phyloP scores from a whole-genome alignment of 2,113 vertebrate genomes.

The Odocoileus hemionus region DNA sequence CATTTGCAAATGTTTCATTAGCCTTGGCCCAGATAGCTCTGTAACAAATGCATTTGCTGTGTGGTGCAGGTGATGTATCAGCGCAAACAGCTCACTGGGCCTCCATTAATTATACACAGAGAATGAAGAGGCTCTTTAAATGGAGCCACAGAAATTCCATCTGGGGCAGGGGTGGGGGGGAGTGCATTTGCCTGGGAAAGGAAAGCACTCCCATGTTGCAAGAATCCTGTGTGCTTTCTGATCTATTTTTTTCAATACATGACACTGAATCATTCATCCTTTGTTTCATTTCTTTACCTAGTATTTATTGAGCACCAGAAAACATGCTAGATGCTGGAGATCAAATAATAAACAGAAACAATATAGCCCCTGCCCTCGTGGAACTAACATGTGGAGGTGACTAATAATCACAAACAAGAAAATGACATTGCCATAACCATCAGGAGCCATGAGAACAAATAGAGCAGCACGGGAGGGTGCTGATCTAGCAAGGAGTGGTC shows the following conservation, averaged over 20 bases:
- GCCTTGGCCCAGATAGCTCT: conserved; percentile 47
- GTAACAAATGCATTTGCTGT: conserved; percentile 36
- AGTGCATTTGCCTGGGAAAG: background rate
- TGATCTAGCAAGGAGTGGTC: background rate
- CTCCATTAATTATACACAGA: conserved; percentile 45
- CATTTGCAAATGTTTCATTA: conserved; percentile 29
- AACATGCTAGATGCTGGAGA: background rate
- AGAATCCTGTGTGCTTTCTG: background rate
- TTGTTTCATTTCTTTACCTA: background rate
- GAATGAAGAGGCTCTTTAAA: background rate
- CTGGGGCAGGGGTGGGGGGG: background rate
- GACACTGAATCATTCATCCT: background rate
- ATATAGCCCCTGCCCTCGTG: background rate
- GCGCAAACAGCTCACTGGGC: conserved; percentile 18
- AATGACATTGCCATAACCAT: background rate
- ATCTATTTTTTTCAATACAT: background rate
- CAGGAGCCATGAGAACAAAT: background rate
- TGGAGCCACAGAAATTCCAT: background rate
- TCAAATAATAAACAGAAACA: background rate
- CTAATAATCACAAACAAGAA: background rate
- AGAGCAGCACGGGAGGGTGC: accelerated
- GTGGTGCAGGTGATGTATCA: conserved; percentile 8
- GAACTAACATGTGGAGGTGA: background rate
- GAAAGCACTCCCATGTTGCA: background rate
- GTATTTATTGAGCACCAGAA: background rate